Evolutionary conservation across 2,113 vertebrate species (phyloP), one percentile per base, ranked within the genome.

Genomic region (Speoplatyrhinus poulsoni): DNA sequence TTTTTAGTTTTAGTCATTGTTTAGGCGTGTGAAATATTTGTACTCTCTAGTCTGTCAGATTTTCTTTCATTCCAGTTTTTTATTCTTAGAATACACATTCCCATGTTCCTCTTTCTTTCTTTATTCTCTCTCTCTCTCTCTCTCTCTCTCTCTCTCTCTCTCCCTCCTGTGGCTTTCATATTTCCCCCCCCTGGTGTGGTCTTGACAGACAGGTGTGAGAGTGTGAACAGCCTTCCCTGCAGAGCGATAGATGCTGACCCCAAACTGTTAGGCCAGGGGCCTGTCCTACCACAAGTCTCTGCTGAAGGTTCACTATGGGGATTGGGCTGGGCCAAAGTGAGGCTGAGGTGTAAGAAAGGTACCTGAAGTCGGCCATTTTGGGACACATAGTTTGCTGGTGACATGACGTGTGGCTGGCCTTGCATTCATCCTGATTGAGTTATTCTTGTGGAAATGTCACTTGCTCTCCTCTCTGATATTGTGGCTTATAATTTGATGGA

Each of bases 151-250:
- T 53, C n/a, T 47, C 69, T 62, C 47, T 52, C 52, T 46, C 13
- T 4, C 49, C 26, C 52, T 50, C 56, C 32, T 61, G 9, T 53
- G 10, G 16, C 54, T 64, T 17, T 54, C 65, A 66, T 57, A 56
- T 53, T 47, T 36, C 56, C 46, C 53, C 50, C 41, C 54, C 56
- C 65, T 41, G 1, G 63, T 73, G 73, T 74, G 15, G 46, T 77
- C 80, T 71, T 93, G 91, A 93, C 83, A 90, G 88, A 71, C 83
- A 93, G 85, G 91, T 92, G 92, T 93, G 89, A 91, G 78, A 85
- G 87, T 93, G 90, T 90, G 91, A 93, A 90, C 46, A 6, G 59
- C 63, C 82, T 91, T 88, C 87, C 90, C 91, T 57, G 61, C 67
- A 65, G 65, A 61, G 68, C 87, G 83, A 86, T 80, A 82, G 71